Percentiles rank a stretch among this genome's conserved stretches.
These are phyloP conservation scores for Branchinecta lindahli DNA, from an alignment of 1,140 invertebrate species.

Conservation along the genomic window DNA sequence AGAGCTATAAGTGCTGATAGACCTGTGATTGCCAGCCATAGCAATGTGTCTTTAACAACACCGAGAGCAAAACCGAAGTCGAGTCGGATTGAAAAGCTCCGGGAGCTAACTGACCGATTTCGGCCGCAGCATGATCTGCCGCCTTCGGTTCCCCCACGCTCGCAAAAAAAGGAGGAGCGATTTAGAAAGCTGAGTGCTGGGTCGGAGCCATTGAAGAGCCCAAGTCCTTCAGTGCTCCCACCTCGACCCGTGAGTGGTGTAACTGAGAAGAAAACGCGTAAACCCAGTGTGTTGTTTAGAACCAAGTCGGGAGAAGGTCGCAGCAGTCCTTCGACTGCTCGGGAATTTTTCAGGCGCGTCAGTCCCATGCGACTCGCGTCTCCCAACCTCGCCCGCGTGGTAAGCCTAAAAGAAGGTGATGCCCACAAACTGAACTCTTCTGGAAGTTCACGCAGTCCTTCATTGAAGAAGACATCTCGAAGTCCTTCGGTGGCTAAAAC, in stretches of 20 bases:
- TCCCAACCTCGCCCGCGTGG: conserved; percentile 14
- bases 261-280: background rate
- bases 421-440: conserved; percentile 12
- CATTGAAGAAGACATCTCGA: background rate
- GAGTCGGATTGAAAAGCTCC: conserved; percentile 49
- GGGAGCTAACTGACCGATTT: conserved; percentile 56
- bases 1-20: conserved; percentile 18
- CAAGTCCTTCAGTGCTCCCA: background rate
- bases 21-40: background rate
- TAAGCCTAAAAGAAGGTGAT: conserved; percentile 3
- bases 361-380: background rate
- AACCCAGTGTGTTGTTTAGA: conserved; percentile 6
- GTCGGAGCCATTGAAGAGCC: background rate
- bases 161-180: background rate
- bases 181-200: background rate
- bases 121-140: conserved; percentile 11
- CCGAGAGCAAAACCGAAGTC: conserved; percentile 30
- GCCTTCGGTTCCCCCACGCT: conserved; percentile 13
- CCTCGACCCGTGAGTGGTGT: background rate
- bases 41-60: background rate
- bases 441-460: background rate
- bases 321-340: background rate
- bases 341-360: background rate
- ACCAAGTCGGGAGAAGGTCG: conserved; percentile 12
- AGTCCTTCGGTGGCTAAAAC: background rate